Conservation (phyloP, 2,888 invertebrate species). For the Stenodema calcarata region DNA sequence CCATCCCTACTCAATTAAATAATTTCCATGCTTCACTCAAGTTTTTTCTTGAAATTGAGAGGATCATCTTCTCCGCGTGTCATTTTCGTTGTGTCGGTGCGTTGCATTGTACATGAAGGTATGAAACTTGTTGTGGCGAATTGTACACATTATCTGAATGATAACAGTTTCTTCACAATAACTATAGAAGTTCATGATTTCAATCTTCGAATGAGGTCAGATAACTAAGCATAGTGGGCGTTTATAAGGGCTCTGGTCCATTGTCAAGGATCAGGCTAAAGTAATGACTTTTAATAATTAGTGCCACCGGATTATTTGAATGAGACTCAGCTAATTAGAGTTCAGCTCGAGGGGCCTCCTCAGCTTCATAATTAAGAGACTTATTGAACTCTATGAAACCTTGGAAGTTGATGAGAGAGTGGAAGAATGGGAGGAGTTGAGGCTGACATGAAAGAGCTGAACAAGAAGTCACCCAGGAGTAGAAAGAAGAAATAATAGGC, state of each 20-base stretch:
- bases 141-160: too few species aligned
- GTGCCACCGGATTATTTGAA: constrained; percentile 30
- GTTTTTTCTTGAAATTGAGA: too few species aligned
- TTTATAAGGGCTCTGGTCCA: not conserved
- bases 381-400: not conserved
- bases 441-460: not conserved
- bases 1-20: too few species aligned
- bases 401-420: not conserved
- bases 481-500: too few species aligned
- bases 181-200: not conserved
- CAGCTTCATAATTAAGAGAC: not conserved
- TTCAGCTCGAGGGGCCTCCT: not conserved
- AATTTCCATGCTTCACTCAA: too few species aligned
- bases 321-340: constrained; percentile 15
- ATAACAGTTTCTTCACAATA: not conserved
- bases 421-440: not conserved
- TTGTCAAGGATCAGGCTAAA: constrained; percentile 4
- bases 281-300: constrained; percentile 26
- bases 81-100: too few species aligned
- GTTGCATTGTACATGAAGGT: too few species aligned
- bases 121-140: too few species aligned
- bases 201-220: not conserved
- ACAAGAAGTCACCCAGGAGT: not conserved
- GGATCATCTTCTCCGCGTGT: too few species aligned
- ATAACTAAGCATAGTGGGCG: not conserved